Evolutionary conservation across 92 coral and sea anemone genomes (phyloP).

Genomic region (Virgularia gustaviana): DNA sequence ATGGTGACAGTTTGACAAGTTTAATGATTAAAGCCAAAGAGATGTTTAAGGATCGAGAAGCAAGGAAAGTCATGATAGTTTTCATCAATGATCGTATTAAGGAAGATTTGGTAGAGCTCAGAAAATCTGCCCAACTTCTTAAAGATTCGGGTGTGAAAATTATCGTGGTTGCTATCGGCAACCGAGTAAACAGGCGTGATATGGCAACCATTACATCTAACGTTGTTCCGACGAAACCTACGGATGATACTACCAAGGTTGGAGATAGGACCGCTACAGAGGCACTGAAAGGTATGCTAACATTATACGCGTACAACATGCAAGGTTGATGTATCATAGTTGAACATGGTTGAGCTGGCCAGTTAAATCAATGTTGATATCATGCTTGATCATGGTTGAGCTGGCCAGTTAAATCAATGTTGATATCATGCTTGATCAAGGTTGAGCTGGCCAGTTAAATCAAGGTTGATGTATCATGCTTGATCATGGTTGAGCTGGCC

Average conservation of each 20-base stretch:
- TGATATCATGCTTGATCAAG: too few relatives aligned
- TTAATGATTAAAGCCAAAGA: constrained; percentile 3
- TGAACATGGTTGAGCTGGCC: too few relatives aligned
- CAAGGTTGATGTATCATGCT: too few relatives aligned
- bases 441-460: too few relatives aligned
- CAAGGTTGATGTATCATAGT: too few relatives aligned
- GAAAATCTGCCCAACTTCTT: constrained; percentile 12
- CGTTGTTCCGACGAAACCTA: not conserved
- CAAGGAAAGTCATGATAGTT: constrained; percentile 20
- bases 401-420: too few relatives aligned
- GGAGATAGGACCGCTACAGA: constrained; percentile 20
- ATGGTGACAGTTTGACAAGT: constrained; percentile 18
- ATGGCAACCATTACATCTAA: constrained; percentile 23
- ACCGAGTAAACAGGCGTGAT: constrained; percentile 29
- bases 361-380: too few relatives aligned
- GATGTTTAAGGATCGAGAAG: constrained; percentile 1
- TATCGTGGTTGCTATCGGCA: constrained; percentile 61
- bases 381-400: too few relatives aligned
- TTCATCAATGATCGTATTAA: constrained; percentile 18
- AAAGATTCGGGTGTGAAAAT: constrained; percentile 52
- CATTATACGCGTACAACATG: not conserved
- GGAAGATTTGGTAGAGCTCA: not conserved
- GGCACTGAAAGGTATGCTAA: constrained; percentile 7
- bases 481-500: too few relatives aligned
- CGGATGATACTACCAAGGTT: not conserved